Base-by-base conservation (phyloP, 2,113 vertebrate genomes). In the Chaetodon auriga region DNA sequence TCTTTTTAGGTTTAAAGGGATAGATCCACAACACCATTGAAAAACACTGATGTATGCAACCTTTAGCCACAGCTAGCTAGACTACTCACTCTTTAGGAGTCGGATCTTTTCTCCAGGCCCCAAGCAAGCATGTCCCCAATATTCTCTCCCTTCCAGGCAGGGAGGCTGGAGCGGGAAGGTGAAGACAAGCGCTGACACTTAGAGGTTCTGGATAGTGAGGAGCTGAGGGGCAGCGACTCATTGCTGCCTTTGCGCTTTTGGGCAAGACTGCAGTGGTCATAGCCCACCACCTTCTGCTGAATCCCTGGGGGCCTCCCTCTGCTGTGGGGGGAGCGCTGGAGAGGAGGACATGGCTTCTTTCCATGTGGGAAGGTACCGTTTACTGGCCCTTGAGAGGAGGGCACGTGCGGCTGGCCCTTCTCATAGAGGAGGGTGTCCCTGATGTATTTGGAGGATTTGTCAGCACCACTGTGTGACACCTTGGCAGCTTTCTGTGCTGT, bases 171-270 rank as follows among this genome's bases (percentile, higher is more conserved):
- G 30, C 75, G 65, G 25, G 92, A 82, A n/a, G 90, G 64, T 64
- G 89, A 93, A 83, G 95, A 80, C 49, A 96, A 95, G 64, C 92
- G 88, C 4, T 92, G 92, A 80, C 81, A 82, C 75, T 83, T 90
- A 55, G 91, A 92, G 16, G 78, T 36, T 64, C n/a, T 83, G 57
- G 76, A 61, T 35, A 78, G 60, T 12, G 80, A 80, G 58, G 71
- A 69, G 71, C 36, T 79, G 35, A 87, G 68, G 21, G 81, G n/a
- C 78, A 35, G 83, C 69, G 62, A 94, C 93, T 86, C 94, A 35
- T 79, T 93, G 66, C 68, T 78, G 78, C 94, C 94, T 92, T 96
- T 96, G 72, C 95, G 94, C 80, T 96, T 96, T 91, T 96, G 96
- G 60, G 90, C 92, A 70, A 94, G 91, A 21, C 92, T 92, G 71